phyloP scores from a whole-genome alignment of 2,113 vertebrate species.

The Prolemur simus region DNA sequence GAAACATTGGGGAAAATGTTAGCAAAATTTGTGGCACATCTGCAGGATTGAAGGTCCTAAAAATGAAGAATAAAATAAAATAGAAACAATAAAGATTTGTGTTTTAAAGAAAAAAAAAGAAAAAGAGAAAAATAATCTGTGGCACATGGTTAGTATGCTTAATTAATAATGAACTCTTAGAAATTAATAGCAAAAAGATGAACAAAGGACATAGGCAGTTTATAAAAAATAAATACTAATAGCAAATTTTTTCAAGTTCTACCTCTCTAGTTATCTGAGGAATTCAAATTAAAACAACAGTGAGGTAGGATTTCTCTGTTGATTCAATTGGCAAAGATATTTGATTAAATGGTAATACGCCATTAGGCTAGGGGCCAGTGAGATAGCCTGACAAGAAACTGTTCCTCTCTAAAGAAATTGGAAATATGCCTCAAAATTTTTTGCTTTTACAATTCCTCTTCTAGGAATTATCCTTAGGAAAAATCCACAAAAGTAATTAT shows the following conservation, averaged over 20 bases:
- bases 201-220: background rate
- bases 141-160: background rate
- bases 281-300: background rate
- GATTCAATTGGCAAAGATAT: background rate
- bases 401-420: background rate
- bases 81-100: no score
- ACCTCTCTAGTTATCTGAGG: background rate
- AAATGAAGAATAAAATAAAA: no score
- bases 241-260: background rate
- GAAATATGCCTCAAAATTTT: background rate
- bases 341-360: background rate
- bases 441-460: background rate
- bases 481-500: background rate
- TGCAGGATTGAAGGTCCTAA: no score
- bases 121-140: no score
- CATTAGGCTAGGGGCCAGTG: background rate
- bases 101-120: no score
- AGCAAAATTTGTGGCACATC: background rate
- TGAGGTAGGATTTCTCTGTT: background rate
- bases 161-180: background rate
- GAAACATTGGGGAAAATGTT: background rate
- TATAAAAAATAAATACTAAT: background rate
- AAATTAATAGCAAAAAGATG: constrained; percentile 1
- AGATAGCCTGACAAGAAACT: background rate
- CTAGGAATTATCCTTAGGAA: constrained; percentile 14